Evolutionary conservation across 2,113 vertebrate species (phyloP).

Genomic region (Myodes glareolus): DNA sequence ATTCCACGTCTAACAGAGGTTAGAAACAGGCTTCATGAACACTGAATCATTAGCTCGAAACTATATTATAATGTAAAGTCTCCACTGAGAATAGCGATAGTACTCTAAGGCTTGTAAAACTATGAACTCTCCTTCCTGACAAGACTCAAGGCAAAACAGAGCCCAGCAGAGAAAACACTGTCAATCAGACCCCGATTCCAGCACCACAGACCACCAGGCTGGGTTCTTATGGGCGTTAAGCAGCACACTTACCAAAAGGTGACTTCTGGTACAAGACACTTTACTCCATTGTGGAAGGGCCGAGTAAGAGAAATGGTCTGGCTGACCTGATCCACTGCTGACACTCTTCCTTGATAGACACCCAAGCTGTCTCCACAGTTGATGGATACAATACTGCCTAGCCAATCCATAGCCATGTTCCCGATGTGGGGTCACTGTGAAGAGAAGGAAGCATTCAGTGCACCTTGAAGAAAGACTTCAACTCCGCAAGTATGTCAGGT

Average conservation of each 20-base stretch:
- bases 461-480: background rate
- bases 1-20: background rate
- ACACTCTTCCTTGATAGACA: constrained; percentile 97
- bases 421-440: constrained; percentile 30
- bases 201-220: background rate
- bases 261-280: constrained; percentile 97
- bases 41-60: background rate
- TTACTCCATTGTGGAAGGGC: constrained; percentile 97
- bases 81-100: background rate
- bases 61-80: background rate
- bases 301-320: constrained; percentile 97
- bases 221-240: background rate
- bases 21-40: constrained; percentile 28
- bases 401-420: constrained; percentile 95
- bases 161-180: background rate
- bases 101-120: background rate
- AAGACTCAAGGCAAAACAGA: constrained; percentile 23
- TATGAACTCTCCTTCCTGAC: background rate
- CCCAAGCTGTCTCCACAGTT: constrained; percentile 96
- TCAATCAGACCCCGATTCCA: background rate
- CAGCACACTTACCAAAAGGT: constrained; percentile 94
- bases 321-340: constrained; percentile 95
- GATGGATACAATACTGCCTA: constrained; percentile 97
- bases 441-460: constrained; percentile 20
- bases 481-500: constrained; percentile 17